Conservation (phyloP, 2,888 invertebrate genomes). For the Tenthredo mesomela region DNA sequence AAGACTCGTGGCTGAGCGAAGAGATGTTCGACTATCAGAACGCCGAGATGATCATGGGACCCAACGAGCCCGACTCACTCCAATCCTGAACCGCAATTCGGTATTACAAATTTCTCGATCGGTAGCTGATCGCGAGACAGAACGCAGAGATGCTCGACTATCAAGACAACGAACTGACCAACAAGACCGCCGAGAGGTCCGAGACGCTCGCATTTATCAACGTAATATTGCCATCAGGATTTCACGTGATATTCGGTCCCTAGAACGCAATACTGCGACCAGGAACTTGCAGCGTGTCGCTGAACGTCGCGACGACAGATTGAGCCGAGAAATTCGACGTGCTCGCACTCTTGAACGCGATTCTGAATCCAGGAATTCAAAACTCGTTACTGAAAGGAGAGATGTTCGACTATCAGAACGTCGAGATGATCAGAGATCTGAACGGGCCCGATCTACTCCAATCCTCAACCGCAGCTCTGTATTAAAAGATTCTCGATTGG, state of each 20-base stretch:
- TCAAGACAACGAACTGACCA: neutral
- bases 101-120: neutral
- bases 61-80: neutral
- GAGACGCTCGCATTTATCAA: constrained; percentile 22
- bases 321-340: neutral
- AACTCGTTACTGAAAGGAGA: neutral
- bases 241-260: constrained; percentile 32
- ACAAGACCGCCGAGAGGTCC: constrained; percentile 8
- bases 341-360: constrained; percentile 1
- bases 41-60: constrained; percentile 3
- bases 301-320: neutral
- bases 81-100: constrained; percentile 1
- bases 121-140: neutral
- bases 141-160: constrained; percentile 13
- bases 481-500: neutral
- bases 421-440: neutral
- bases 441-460: neutral
- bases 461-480: neutral
- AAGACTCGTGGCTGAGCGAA: neutral
- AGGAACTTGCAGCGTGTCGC: neutral
- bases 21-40: constrained; percentile 10
- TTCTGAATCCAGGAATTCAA: neutral
- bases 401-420: constrained; percentile 8
- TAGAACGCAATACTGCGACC: constrained; percentile 36
- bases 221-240: neutral